Conservation (phyloP, 2,113 vertebrate species). For the Alethe diademata region DNA sequence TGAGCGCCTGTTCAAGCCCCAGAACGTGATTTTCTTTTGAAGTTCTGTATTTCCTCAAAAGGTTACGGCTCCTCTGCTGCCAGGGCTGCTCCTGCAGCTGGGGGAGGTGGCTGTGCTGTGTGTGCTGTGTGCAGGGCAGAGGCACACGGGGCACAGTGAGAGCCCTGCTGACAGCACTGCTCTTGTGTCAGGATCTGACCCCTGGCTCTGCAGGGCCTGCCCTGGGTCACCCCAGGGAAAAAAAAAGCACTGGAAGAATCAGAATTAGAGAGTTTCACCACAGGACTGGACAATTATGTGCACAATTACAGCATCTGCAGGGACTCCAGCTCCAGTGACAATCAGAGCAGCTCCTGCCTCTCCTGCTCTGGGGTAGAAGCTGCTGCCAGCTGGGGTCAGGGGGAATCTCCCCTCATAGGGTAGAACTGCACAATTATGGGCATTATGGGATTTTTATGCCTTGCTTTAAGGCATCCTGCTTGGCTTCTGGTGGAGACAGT, state of each 20-base stretch:
- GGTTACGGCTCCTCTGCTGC: background rate
- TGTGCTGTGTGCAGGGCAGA: background rate
- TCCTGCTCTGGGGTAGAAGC: background rate
- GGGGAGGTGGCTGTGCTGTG: background rate
- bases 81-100: background rate
- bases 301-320: background rate
- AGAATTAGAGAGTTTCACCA: background rate
- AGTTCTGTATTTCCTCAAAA: background rate
- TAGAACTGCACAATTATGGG: no score
- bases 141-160: background rate
- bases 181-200: background rate
- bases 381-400: no score
- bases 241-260: background rate
- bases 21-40: background rate
- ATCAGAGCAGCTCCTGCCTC: conserved; percentile 38
- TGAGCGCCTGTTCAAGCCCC: background rate
- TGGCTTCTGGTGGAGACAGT: no score
- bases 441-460: no score
- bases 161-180: background rate
- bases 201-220: no score
- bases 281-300: background rate
- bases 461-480: no score
- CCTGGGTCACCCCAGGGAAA: no score
- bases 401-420: no score
- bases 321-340: background rate